Base-by-base conservation (phyloP, 2,888 invertebrate genomes). In the Tipula lateralis region DNA sequence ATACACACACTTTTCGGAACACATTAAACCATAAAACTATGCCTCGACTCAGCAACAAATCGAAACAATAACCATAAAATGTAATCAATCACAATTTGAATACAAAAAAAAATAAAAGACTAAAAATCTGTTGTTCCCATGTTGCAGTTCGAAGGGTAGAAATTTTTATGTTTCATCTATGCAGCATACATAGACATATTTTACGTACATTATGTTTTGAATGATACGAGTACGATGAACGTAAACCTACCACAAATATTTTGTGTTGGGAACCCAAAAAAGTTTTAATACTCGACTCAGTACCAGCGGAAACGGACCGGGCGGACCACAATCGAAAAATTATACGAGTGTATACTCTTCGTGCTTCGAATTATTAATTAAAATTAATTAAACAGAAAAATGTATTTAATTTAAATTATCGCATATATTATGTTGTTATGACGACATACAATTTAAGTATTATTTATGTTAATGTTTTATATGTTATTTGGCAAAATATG, bases 71-170 rank as follows among this genome's bases (percentile, higher is more conserved):
- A 66, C 66, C 66, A 66, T 66, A 66, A 66, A 66, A 66, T 24
- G 24, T 66, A 66, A 66, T 66, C 66, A 66, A 66, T 66, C 66
- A 66, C 66, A 66, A 66, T 66, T 66, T 66, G 66, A 66, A 66
- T 66, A 19, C 66, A 66, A 24, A n/a, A n/a, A n/a, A 44, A n/a
- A 44, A 44, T 1, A 44, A 36, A 24, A 66, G 13, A 39, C 3
- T 3, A 24, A 24, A 66, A 66, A 66, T 66, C 66, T 66, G 66
- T 66, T 16, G 19, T 66, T 66, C 66, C 66, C 66, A 66, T 66
- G 66, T 66, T 66, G 66, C 66, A 24, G 9, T 66, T 66, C 24
- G 66, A 66, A 66, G 66, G 66, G 66, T 66, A 66, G 9, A 4
- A 66, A 24, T 66, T 66, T 66, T 12, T n/a, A n/a, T 66, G 66